Conservation (phyloP, 1,140 invertebrate species). For the Cyclina sinensis region DNA sequence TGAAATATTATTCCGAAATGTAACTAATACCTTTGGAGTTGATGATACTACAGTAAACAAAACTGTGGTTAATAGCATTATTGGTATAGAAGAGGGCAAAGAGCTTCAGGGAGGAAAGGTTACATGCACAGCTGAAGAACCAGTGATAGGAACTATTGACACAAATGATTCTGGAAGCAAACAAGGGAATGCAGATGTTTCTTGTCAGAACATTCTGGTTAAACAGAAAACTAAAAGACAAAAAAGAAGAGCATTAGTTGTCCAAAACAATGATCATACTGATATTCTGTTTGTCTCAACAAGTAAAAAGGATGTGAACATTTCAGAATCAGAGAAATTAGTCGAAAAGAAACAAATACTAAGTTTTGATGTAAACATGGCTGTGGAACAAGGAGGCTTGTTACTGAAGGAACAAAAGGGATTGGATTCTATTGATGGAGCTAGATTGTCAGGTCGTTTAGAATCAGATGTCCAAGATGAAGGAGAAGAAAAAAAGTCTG, state of each 20-base stretch:
- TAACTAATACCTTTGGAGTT: neutral
- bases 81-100: too few relatives aligned
- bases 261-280: neutral
- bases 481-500: too few relatives aligned
- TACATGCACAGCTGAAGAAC: too few relatives aligned
- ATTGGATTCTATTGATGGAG: neutral
- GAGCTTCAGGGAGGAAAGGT: too few relatives aligned
- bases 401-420: too few relatives aligned
- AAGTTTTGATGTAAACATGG: neutral
- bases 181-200: neutral
- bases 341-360: neutral
- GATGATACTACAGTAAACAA: too few relatives aligned
- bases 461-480: neutral
- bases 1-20: neutral
- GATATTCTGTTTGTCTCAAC: neutral
- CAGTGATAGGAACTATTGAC: too few relatives aligned
- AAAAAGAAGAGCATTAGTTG: slow-evolving; percentile 37
- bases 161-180: neutral
- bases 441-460: neutral
- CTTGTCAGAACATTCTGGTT: neutral
- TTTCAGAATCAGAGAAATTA: too few relatives aligned
- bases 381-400: neutral
- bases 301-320: neutral
- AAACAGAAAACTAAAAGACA: neutral
- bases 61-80: too few relatives aligned